phyloP scores from a whole-genome alignment of 2,797 vertebrate species.

The Helicolenus hilgendorfi region DNA sequence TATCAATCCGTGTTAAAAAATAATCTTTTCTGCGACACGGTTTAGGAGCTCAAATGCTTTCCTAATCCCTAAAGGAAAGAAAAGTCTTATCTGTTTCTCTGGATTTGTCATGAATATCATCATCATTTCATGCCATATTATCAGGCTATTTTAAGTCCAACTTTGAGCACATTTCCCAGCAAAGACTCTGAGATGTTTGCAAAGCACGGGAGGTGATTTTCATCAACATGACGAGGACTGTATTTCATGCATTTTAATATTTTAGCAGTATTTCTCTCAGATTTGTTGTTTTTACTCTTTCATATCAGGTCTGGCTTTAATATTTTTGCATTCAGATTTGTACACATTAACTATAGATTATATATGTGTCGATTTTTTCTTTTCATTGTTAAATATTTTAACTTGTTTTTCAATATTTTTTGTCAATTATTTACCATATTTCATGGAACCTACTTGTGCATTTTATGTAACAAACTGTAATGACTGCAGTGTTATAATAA shows the following conservation, averaged over 20 bases:
- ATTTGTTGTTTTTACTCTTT: background rate
- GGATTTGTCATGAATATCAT: background rate
- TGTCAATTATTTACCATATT: background rate
- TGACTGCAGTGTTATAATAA: background rate
- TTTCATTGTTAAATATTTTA: background rate
- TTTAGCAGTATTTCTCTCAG: background rate
- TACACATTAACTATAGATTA: background rate
- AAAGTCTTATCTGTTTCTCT: background rate
- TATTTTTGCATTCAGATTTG: background rate
- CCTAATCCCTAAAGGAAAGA: background rate
- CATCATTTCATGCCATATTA: background rate
- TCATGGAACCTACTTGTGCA: background rate
- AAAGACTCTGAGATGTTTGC: background rate
- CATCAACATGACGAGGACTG: background rate
- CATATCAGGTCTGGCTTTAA: background rate
- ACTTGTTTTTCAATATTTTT: background rate
- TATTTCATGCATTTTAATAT: background rate
- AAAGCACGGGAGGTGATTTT: background rate
- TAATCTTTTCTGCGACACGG: background rate
- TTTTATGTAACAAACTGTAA: background rate
- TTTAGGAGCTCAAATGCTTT: background rate
- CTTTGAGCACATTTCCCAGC: background rate
- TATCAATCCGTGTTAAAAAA: background rate
- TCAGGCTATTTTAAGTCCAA: background rate
- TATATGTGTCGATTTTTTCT: background rate